A percentile compares a stretch with the other conserved stretches of the same genome.
These are phyloP conservation scores for Calypte anna DNA, from an alignment of 2,113 vertebrate species.

Conservation along the genomic window DNA sequence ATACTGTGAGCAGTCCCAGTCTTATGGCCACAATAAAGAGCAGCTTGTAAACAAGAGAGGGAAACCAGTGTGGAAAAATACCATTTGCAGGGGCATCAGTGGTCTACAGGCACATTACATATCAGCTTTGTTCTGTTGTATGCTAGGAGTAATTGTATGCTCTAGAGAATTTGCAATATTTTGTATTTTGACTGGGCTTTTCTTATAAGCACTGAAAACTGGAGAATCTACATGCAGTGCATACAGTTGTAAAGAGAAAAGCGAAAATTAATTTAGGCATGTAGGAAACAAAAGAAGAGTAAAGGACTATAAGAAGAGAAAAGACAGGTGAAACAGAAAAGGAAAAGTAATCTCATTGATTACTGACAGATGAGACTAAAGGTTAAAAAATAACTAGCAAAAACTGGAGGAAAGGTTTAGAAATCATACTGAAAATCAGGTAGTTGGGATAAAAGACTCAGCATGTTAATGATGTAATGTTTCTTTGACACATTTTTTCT, in stretches of 20 bases:
- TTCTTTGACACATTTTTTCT: not conserved
- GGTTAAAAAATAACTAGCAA: not conserved
- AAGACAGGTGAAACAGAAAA: not conserved
- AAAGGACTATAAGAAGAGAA: not conserved
- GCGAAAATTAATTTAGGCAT: not conserved
- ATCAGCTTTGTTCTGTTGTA: not conserved
- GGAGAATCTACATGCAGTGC: not conserved
- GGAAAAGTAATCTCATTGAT: not conserved
- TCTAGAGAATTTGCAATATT: not conserved
- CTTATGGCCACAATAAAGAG: not conserved
- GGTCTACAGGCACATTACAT: not conserved
- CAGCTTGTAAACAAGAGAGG: not conserved
- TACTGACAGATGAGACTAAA: not conserved
- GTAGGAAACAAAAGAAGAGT: not conserved
- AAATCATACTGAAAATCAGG: not conserved
- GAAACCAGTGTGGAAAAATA: not conserved
- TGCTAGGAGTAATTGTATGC: not conserved
- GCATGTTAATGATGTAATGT: not conserved
- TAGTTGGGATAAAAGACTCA: not conserved
- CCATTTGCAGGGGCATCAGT: not conserved
- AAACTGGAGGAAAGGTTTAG: not conserved
- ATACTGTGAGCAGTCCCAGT: not conserved
- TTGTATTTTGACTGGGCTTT: not conserved
- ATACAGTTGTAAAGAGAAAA: not conserved
- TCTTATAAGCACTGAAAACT: not conserved